Evolutionary conservation across 2,888 invertebrate species (phyloP).

Genomic region (Volucella inanis): DNA sequence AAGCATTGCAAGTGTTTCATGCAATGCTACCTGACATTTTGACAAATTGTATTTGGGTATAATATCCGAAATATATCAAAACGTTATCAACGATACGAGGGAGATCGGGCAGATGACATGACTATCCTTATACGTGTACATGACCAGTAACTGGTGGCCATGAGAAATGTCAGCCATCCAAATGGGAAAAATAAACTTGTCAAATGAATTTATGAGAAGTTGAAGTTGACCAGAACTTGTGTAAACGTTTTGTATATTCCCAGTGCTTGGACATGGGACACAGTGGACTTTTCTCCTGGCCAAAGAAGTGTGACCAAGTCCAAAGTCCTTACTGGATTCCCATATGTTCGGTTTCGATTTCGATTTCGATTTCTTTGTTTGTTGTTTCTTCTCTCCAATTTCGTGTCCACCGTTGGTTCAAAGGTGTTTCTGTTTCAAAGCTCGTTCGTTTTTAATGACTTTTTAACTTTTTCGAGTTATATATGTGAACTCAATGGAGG

Average conservation of each 20-base stretch:
- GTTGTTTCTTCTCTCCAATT: conserved; percentile 11
- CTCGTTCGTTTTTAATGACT: conserved; percentile 52
- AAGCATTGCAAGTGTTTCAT: conserved; percentile 45
- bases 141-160: not conserved
- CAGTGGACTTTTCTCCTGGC: not conserved
- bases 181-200: conserved; percentile 73
- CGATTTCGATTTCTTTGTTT: conserved; percentile 8
- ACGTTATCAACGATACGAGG: conserved; percentile 41
- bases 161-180: conserved; percentile 14
- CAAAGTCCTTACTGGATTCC: conserved; percentile 14
- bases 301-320: not conserved
- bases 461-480: conserved; percentile 46
- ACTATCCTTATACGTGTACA: not conserved
- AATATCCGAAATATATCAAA: conserved; percentile 71
- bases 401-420: not conserved
- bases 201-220: conserved; percentile 71
- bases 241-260: conserved; percentile 41
- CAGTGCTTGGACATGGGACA: not conserved
- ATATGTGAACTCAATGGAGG: not conserved
- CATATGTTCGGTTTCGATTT: conserved; percentile 12
- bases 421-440: not conserved
- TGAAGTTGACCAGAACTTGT: conserved; percentile 65
- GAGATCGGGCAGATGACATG: not conserved
- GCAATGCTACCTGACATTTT: conserved; percentile 73
- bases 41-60: conserved; percentile 73